Conservation (phyloP, 2,113 vertebrate species). For the Pyxicephalus adspersus region DNA sequence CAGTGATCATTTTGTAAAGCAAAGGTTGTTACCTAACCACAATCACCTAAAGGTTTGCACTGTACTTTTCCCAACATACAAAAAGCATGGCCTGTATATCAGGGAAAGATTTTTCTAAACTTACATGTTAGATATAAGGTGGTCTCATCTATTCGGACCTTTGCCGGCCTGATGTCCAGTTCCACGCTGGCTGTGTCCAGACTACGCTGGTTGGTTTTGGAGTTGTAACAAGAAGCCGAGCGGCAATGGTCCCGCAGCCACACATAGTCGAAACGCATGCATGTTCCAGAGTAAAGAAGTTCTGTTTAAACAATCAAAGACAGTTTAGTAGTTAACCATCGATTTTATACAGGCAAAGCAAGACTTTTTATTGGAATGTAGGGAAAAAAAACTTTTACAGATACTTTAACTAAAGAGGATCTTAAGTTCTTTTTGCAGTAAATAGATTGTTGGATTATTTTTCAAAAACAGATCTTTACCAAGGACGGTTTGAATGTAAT, state of each 20-base stretch:
- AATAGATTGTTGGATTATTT: too few relatives aligned
- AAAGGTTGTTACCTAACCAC: too few relatives aligned
- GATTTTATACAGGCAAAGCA: not conserved
- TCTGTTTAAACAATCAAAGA: constrained; percentile 66
- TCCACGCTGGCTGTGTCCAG: constrained; percentile 86
- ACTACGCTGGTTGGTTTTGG: constrained; percentile 85
- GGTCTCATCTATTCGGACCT: constrained; percentile 71
- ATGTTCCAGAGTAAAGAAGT: constrained; percentile 67
- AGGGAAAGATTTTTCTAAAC: constrained; percentile 54
- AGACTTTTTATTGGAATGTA: not conserved
- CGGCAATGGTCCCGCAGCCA: constrained; percentile 94
- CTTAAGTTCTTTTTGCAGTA: too few relatives aligned
- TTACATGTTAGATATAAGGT: constrained; percentile 86
- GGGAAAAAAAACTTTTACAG: too few relatives aligned
- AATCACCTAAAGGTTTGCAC: too few relatives aligned
- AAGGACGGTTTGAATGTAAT: too few relatives aligned
- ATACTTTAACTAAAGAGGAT: too few relatives aligned
- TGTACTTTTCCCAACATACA: too few relatives aligned
- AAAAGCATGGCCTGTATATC: too few relatives aligned
- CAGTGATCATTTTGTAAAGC: too few relatives aligned
- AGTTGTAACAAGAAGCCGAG: constrained; percentile 82
- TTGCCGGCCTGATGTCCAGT: constrained; percentile 79
- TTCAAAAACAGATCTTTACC: too few relatives aligned
- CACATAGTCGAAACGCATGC: constrained; percentile 85
- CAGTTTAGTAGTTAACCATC: not conserved